Percentiles rank a stretch among this genome's conserved stretches.
phyloP scores from a whole-genome alignment of 2,797 vertebrate species.

The Neosalanx taihuensis region DNA sequence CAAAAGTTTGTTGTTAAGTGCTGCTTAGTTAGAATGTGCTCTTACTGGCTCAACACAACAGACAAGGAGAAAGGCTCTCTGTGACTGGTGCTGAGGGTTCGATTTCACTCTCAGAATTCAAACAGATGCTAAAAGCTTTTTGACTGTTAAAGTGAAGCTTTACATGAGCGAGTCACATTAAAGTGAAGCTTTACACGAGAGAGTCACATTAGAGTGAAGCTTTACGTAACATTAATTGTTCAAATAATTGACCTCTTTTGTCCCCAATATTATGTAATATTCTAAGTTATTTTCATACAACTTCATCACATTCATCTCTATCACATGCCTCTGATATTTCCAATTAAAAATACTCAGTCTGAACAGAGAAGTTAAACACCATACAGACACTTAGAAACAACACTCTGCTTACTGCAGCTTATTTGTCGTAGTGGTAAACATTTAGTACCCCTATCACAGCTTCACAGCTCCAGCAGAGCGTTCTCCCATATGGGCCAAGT shows the following conservation, averaged over 20 bases:
- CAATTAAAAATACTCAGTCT: too few relatives aligned
- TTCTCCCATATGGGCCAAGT: not conserved
- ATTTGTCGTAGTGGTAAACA: too few relatives aligned
- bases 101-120: not conserved
- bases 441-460: too few relatives aligned
- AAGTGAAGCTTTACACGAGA: not conserved
- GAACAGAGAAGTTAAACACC: too few relatives aligned
- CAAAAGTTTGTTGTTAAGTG: not conserved
- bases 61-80: not conserved
- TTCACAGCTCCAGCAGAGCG: not conserved
- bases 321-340: too few relatives aligned
- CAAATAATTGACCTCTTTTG: not conserved
- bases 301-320: too few relatives aligned
- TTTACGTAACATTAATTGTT: not conserved
- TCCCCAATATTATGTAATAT: not conserved
- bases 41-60: not conserved
- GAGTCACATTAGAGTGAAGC: not conserved
- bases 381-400: too few relatives aligned
- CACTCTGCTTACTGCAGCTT: too few relatives aligned
- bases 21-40: not conserved
- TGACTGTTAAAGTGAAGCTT: too few relatives aligned
- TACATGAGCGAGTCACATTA: too few relatives aligned
- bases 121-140: not conserved
- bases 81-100: constrained; percentile 3
- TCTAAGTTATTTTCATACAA: not conserved